Base-by-base conservation (phyloP, 2,888 invertebrate species). In the Apodemia duryi region DNA sequence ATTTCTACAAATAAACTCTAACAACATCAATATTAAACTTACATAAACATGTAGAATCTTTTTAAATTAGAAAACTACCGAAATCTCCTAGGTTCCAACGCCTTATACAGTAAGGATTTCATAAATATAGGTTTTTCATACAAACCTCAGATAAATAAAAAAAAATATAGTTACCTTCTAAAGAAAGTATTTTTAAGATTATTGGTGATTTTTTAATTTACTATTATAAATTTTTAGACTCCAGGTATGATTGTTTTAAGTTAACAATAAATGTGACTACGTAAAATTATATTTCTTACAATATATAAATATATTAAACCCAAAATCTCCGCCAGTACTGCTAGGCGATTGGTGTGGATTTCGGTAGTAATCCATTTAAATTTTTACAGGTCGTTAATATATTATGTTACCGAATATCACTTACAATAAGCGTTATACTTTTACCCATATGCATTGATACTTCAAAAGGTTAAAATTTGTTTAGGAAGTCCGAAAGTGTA, bases 1-100 rank as follows among this genome's bases (percentile, higher is more conserved):
- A 10, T 57, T 57, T 54, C 57, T 57, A 57, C 57, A 32, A 57
- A 57, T 57, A 57, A 57, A 57, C 57, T 57, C 32, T 57, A 11
- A 57, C 54, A 54, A 54, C 29, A 57, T 57, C 57, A 57, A 57
- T 57, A 46, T 46, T 46, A 46, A 57, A 57, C 29, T 57, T 57
- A 57, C 28, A 57, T 57, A 11, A 32, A 57, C 32, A 13, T 57
- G 28, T 32, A 57, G 28, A 10, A 54, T 57, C 5, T 57, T 57
- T 52, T 57, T 29, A 11, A 29, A 32, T 57, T 32, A 29, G 11
- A 13, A 5, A 29, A 28, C 32, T 32, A 57, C 57, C 11, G 7
- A 29, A 57, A 57, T 10, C 57, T 32, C 32, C 10, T 28, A 54
- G 4, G 28, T 57, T 57, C 3, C 32, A 57, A 57, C 13, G 29